Evolutionary conservation across 2,797 vertebrate species (phyloP).

Genomic region (Melanotaenia boesemani): DNA sequence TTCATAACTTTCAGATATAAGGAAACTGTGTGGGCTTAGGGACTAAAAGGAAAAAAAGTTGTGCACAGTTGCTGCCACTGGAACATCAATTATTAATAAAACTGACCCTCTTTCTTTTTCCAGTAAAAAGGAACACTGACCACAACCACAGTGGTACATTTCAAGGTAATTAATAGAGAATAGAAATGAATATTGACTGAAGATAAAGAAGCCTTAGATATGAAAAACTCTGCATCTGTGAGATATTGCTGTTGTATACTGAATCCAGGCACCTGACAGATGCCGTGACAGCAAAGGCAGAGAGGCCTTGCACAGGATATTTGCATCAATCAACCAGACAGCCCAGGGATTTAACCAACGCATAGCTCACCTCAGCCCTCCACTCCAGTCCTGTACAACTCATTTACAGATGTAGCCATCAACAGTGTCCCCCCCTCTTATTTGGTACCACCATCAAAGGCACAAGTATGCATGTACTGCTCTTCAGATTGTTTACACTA

Average conservation of each 20-base stretch:
- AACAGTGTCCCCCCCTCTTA: slow-evolving; percentile 18
- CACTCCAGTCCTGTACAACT: slow-evolving; percentile 56
- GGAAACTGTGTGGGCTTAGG: slow-evolving; percentile 39
- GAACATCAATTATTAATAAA: slow-evolving; percentile 43
- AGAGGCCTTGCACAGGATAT: slow-evolving; percentile 65
- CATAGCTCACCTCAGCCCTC: slow-evolving; percentile 61
- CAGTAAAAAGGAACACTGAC: slow-evolving; percentile 34
- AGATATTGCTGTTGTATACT: slow-evolving; percentile 14
- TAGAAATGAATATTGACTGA: neutral
- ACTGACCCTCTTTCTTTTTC: slow-evolving; percentile 27
- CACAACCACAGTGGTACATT: slow-evolving; percentile 1
- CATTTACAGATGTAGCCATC: slow-evolving; percentile 72
- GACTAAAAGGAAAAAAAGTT: slow-evolving; percentile 41
- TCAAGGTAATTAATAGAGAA: slow-evolving; percentile 14
- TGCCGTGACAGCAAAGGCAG: slow-evolving; percentile 50
- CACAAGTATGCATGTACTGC: slow-evolving; percentile 6
- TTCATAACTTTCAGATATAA: slow-evolving; percentile 46
- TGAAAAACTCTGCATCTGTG: slow-evolving; percentile 18
- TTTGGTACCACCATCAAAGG: slow-evolving; percentile 43
- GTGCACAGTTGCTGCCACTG: slow-evolving; percentile 45
- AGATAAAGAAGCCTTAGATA: slow-evolving; percentile 17
- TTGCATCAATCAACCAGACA: slow-evolving; percentile 75
- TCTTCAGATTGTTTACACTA: neutral
- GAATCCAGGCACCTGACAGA: slow-evolving; percentile 65
- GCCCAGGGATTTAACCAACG: slow-evolving; percentile 62